Evolutionary conservation across 2,797 vertebrate species (phyloP).

Genomic region (Leptoclinus maculatus): DNA sequence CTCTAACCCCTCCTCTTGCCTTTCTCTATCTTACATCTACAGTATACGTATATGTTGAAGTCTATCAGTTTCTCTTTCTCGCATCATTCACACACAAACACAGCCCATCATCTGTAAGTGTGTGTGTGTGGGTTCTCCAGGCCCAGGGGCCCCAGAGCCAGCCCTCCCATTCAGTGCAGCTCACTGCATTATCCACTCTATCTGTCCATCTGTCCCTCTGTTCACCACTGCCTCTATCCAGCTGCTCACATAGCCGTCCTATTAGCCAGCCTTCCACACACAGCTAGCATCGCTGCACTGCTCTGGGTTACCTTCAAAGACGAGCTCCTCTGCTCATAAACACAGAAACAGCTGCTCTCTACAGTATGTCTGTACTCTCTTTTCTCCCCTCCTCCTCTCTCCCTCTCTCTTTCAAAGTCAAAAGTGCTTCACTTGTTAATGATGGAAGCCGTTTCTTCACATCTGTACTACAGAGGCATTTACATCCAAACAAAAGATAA

Average conservation of each 20-base stretch:
- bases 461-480: constrained; percentile 81
- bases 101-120: constrained; percentile 45
- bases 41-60: constrained; percentile 43
- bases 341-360: constrained; percentile 84
- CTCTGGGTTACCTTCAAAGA: constrained; percentile 86
- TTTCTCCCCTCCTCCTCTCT: constrained; percentile 66
- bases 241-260: constrained; percentile 86
- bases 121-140: constrained; percentile 60
- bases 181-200: constrained; percentile 84
- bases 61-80: constrained; percentile 49
- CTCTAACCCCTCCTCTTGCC: constrained; percentile 57
- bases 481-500: constrained; percentile 85
- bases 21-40: constrained; percentile 51
- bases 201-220: constrained; percentile 88
- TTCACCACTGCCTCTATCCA: constrained; percentile 84
- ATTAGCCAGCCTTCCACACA: constrained; percentile 81
- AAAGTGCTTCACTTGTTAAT: constrained; percentile 83
- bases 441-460: constrained; percentile 77
- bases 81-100: constrained; percentile 43
- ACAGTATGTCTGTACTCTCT: constrained; percentile 79
- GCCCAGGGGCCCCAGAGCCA: constrained; percentile 73
- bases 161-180: constrained; percentile 78
- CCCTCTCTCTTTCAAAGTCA: constrained; percentile 83
- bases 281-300: constrained; percentile 75
- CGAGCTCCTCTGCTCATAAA: constrained; percentile 79